phyloP scores from a whole-genome alignment of 2,113 vertebrate species.

The Macrotus californicus region DNA sequence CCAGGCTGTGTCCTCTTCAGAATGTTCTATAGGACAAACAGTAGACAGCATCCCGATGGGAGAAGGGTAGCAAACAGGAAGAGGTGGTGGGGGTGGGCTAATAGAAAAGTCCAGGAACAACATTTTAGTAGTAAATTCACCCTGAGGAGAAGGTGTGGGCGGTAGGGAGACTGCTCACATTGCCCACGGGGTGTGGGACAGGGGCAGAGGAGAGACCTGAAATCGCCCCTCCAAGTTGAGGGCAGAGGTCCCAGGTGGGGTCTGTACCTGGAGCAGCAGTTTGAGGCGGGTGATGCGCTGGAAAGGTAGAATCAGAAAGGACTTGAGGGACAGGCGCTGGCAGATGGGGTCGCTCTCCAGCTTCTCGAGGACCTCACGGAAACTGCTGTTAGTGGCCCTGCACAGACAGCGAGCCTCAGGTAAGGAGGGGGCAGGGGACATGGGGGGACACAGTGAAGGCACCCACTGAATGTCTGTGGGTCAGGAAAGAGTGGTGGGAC shows the following conservation, averaged over 20 bases:
- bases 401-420: background rate
- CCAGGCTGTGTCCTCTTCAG: slow-evolving; percentile 90
- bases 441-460: accelerated
- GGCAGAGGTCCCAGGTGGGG: background rate
- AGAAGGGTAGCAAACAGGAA: background rate
- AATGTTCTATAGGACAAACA: slow-evolving; percentile 87
- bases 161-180: background rate
- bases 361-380: slow-evolving; percentile 89
- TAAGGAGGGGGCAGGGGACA: accelerated
- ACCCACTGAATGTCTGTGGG: background rate
- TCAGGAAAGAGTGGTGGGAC: background rate
- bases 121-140: background rate
- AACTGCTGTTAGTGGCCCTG: slow-evolving; percentile 88
- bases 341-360: slow-evolving; percentile 91
- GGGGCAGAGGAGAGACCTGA: background rate
- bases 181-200: background rate
- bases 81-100: background rate
- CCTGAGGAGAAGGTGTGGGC: background rate
- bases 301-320: slow-evolving; percentile 97
- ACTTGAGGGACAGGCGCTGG: slow-evolving; percentile 94
- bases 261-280: slow-evolving; percentile 91
- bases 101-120: background rate
- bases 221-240: background rate
- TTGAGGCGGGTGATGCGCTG: slow-evolving; percentile 96
- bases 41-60: background rate